Evolutionary conservation across 2,888 invertebrate genomes (phyloP), one percentile per base, ranked within the genome.

Genomic region (Melieria picta): DNA sequence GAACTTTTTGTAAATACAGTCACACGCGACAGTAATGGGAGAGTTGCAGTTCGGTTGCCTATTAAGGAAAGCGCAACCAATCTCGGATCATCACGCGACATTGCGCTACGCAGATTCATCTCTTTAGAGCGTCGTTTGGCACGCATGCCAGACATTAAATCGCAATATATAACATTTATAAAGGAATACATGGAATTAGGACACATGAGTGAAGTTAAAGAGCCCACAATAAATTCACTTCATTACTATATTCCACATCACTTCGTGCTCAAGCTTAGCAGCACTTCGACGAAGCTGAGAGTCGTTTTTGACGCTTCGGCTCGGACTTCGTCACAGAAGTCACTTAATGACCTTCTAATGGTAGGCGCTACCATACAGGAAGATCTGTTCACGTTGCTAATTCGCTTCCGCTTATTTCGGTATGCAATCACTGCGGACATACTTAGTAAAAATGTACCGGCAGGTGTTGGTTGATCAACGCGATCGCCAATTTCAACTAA

Each of bases 121-220:
- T 30, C 72, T 5, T 72, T 75, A 56, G 72, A 76, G 61, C 74
- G 60, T 63, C 62, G 72, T 30, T 58, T 75, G 11, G 46, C 60
- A 9, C 68, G 71, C 43, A 50, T 69, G 2, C 47, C 56, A 10
- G 65, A 74, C 9, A 46, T 70, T 7, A 73, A 73, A 45, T 11
- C 58, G 0, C 66, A 75, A 60, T 78, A 77, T n/a, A 56, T 60
- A 7, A 43, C 43, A 10, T 77, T 78, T 61, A 65, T 77, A 50
- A 55, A 67, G 13, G 75, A 77, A 56, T 77, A 76, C 56, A 56
- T 73, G 56, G 16, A 61, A 75, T 65, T 78, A 90, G 91, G 69
- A 84, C 88, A 50, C 89, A 87, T 77, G 72, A 58, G 62, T 11
- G 50, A 67, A 1, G 67, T 72, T 9, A 48, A 13, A 7, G 57